Evolutionary conservation across 2,113 vertebrate species (phyloP).

Genomic region (Peromyscus leucopus): DNA sequence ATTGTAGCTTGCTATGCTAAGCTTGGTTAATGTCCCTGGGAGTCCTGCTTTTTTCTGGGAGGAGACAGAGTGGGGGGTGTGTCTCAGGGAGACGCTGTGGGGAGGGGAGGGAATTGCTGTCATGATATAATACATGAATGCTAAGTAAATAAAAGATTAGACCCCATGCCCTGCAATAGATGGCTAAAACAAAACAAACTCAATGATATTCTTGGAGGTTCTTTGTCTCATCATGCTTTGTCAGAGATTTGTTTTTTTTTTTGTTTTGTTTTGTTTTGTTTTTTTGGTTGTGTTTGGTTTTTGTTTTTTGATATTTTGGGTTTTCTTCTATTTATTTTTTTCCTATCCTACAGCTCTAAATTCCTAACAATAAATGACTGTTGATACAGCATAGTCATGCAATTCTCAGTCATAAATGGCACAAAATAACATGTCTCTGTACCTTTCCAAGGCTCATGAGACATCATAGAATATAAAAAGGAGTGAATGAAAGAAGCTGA

Average conservation of each 20-base stretch:
- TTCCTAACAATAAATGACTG: not conserved
- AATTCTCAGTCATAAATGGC: not conserved
- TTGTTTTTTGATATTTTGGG: not conserved
- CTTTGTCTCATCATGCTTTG: not conserved
- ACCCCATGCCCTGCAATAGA: not conserved
- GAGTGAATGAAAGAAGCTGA: not conserved
- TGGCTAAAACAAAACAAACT: not conserved
- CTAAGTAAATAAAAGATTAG: not conserved
- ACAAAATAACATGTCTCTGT: not conserved
- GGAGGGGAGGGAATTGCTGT: not conserved
- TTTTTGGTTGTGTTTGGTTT: not conserved
- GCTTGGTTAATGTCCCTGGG: not conserved
- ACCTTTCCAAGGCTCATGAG: not conserved
- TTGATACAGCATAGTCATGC: not conserved
- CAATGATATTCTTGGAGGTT: not conserved
- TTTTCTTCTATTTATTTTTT: not conserved
- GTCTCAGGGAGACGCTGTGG: not conserved
- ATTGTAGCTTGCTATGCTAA: not conserved
- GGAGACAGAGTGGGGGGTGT: fast-evolving
- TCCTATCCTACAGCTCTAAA: not conserved
- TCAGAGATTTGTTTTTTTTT: not conserved
- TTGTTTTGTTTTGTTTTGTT: no score
- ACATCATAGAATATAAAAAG: not conserved
- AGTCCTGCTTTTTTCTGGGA: not conserved
- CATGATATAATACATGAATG: not conserved